Evolutionary conservation across 2,888 invertebrate genomes (phyloP), one percentile per base, ranked within the genome.

Genomic region (Malthinus seriepunctatus): DNA sequence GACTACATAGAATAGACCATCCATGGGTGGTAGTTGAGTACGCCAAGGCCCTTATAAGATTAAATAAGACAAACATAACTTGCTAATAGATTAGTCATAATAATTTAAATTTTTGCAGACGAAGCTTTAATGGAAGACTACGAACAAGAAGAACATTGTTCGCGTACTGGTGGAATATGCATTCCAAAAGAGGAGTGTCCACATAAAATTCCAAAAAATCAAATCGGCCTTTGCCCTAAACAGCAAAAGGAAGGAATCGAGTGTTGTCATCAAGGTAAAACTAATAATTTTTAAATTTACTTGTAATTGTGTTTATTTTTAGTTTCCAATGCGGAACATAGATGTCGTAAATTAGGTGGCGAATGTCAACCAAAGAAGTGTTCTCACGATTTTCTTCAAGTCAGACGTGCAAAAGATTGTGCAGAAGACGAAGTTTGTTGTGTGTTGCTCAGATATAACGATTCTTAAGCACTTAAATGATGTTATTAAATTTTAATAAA

Each of bases 231-330:
- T n/a, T 71, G 71, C 52, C 60, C 66, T 0, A 8, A 51, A 11
- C 70, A 71, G 51, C 39, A 58, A 32, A 69, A 68, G 2, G 34
- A 51, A 12, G 69, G 69, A 6, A 69, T 69, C 7, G 62, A 71
- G 51, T 71, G 71, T 44, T 71, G 71, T 34, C 54, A 64, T 47
- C 51, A 64, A 32, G 63, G 71, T 69, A 62, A 68, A 3, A 1
- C 2, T 14, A 5, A 3, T 7, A 14, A 8, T 39, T 11, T 39
- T 14, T 9, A 7, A 3, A 11, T 39, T 23, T 23, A 3, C 6
- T 10, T n/a, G 4, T 44, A n/a, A n/a, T 44, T 39, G n/a, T 12
- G 6, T 14, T 7, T 10, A 11, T 2, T 42, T 58, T 32, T 9
- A 58, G 58, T 58, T 48, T 52, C 58, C 9, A 44, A n/a, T 3